phyloP scores from a whole-genome alignment of 2,888 invertebrate species.

The Mechanitis mazaeus region DNA sequence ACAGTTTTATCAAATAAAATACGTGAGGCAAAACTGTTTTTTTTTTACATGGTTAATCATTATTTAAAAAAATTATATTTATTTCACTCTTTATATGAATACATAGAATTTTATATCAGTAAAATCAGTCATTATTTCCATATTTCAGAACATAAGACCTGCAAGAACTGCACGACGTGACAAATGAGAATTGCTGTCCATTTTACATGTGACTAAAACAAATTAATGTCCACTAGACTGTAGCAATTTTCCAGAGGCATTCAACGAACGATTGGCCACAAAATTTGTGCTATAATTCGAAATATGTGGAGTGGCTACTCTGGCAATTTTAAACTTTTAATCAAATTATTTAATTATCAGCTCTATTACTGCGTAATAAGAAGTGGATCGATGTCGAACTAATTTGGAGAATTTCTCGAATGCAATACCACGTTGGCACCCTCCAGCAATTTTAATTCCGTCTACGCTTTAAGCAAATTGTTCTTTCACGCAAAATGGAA shows the following conservation, averaged over 20 bases:
- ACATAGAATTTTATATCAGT: conserved; percentile 10
- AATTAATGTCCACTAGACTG: conserved; percentile 35
- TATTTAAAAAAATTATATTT: no score
- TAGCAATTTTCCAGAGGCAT: conserved; percentile 36
- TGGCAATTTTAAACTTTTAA: conserved; percentile 35
- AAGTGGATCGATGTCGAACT: conserved; percentile 24
- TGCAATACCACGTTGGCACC: conserved; percentile 44
- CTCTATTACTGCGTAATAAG: conserved; percentile 43
- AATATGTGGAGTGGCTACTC: conserved; percentile 38
- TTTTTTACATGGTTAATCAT: no score
- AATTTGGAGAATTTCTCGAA: conserved; percentile 37
- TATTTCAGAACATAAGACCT: conserved; percentile 19
- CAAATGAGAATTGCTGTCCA: conserved; percentile 31
- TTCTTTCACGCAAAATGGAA: conserved; percentile 57
- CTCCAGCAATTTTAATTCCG: conserved; percentile 56
- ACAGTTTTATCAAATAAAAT: no score
- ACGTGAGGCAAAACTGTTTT: no score
- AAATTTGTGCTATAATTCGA: conserved; percentile 39
- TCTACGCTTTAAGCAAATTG: conserved; percentile 50
- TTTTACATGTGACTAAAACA: conserved; percentile 35
- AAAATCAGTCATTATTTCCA: conserved; percentile 23
- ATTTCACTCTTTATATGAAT: no score
- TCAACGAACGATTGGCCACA: conserved; percentile 43
- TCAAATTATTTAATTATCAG: conserved; percentile 39
- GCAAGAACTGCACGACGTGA: conserved; percentile 21